These are phyloP conservation scores for Drosophila carrolli DNA, from an alignment of 1,140 invertebrate genomes.

Conservation along the genomic window DNA sequence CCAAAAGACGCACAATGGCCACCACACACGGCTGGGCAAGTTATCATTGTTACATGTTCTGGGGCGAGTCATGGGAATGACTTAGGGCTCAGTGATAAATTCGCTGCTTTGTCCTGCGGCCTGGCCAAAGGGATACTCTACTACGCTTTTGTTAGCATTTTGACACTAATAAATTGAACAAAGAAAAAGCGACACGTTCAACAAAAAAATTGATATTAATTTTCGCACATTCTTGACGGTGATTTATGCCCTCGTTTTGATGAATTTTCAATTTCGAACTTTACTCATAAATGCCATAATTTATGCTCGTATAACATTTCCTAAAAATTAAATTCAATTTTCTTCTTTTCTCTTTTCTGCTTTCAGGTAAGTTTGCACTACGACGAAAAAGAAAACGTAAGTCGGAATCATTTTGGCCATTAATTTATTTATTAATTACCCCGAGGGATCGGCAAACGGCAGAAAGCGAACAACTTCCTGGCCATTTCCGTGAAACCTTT, in stretches of 20 bases:
- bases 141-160: conserved; percentile 46
- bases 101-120: conserved; percentile 15
- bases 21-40: conserved; percentile 39
- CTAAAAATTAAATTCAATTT: conserved; percentile 29
- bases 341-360: conserved; percentile 24
- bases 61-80: conserved; percentile 1
- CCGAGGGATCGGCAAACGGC: conserved; percentile 11
- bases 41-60: conserved; percentile 60
- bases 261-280: conserved; percentile 54
- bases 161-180: conserved; percentile 71
- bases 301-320: conserved; percentile 20
- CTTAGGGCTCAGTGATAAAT: conserved; percentile 48
- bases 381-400: conserved; percentile 84
- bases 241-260: conserved; percentile 62
- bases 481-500: conserved; percentile 62
- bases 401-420: conserved; percentile 46
- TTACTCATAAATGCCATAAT: conserved; percentile 16
- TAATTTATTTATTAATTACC: conserved; percentile 63
- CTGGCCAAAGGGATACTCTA: conserved; percentile 21
- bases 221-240: conserved; percentile 41
- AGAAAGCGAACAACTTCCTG: conserved; percentile 32
- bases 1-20: conserved; percentile 47
- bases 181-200: conserved; percentile 6
- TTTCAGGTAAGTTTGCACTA: conserved; percentile 79
- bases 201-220: conserved; percentile 61